Percentiles rank a stretch among this genome's conserved stretches.
Evolutionary conservation across 2,888 invertebrate species (phyloP).

Genomic region (Rhagonycha lutea): DNA sequence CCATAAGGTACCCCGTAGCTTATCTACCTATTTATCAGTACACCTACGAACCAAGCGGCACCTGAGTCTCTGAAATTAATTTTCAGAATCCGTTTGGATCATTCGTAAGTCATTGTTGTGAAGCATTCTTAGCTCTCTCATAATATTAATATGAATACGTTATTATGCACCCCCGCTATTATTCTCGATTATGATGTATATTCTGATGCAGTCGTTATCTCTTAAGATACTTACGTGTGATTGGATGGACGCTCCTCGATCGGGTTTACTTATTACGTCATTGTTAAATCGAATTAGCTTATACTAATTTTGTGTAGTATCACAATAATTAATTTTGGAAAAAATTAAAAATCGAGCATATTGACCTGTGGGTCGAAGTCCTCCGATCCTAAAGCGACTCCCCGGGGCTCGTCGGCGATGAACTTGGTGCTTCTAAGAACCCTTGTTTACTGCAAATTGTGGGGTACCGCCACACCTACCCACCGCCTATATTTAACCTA

Average conservation of each 20-base stretch:
- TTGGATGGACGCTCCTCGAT: slow-evolving; percentile 25
- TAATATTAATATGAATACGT: slow-evolving; percentile 46
- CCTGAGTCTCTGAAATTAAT: slow-evolving; percentile 48
- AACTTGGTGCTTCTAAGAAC: slow-evolving; percentile 40
- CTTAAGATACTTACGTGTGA: slow-evolving; percentile 29
- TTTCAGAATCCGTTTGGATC: slow-evolving; percentile 47
- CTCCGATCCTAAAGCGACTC: slow-evolving; percentile 27
- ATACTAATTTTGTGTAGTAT: not conserved
- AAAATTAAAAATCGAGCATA: slow-evolving; percentile 14
- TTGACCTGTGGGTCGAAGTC: slow-evolving; percentile 24
- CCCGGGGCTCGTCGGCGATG: slow-evolving; percentile 32
- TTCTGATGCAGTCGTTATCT: slow-evolving; percentile 36
- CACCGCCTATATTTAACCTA: slow-evolving; percentile 37
- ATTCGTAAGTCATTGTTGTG: slow-evolving; percentile 45
- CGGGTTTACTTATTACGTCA: slow-evolving; percentile 5
- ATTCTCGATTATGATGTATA: slow-evolving; percentile 45
- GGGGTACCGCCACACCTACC: slow-evolving; percentile 41
- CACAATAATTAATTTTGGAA: not conserved
- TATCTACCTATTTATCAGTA: slow-evolving; percentile 44
- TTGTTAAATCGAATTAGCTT: slow-evolving; percentile 9
- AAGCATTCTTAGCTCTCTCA: slow-evolving; percentile 41
- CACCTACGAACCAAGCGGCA: slow-evolving; percentile 46
- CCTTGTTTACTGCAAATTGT: slow-evolving; percentile 43
- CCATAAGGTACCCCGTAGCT: slow-evolving; percentile 43
- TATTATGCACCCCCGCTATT: slow-evolving; percentile 41